Evolutionary conservation across 2,113 vertebrate species (phyloP).

Genomic region (Serilophus lunatus): DNA sequence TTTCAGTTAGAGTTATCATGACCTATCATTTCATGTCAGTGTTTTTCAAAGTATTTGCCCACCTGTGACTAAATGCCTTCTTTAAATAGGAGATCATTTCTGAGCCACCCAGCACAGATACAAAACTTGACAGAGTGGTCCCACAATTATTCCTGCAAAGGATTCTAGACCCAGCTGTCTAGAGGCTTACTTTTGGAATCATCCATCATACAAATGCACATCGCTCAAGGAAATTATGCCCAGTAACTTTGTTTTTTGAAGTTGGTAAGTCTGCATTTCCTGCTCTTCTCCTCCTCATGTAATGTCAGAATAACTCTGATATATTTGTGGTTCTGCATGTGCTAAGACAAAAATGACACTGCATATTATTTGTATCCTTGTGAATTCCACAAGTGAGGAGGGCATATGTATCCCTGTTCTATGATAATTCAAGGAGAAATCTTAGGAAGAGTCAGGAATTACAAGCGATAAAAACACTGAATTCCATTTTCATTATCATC

Average conservation of each 20-base stretch:
- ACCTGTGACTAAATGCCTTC: neutral
- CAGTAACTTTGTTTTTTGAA: neutral
- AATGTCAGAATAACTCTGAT: neutral
- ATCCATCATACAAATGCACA: neutral
- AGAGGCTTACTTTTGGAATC: neutral
- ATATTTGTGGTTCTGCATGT: neutral
- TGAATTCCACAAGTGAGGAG: neutral
- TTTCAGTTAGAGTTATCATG: neutral
- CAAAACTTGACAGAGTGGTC: neutral
- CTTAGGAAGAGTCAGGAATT: neutral
- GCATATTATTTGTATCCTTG: neutral
- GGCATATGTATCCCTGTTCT: neutral
- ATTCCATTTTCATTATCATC: neutral
- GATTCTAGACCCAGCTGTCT: neutral
- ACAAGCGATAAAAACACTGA: neutral
- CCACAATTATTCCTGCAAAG: neutral
- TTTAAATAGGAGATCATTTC: neutral
- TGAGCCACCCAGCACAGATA: neutral
- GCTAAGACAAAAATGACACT: neutral
- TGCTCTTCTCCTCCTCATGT: neutral
- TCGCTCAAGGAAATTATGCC: neutral
- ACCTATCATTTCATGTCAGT: neutral
- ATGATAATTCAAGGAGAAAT: neutral
- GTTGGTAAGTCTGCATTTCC: neutral
- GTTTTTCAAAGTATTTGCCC: neutral